Evolutionary conservation across 23 tunicate species (phyloP).

Genomic region (Trididemnum clinides): DNA sequence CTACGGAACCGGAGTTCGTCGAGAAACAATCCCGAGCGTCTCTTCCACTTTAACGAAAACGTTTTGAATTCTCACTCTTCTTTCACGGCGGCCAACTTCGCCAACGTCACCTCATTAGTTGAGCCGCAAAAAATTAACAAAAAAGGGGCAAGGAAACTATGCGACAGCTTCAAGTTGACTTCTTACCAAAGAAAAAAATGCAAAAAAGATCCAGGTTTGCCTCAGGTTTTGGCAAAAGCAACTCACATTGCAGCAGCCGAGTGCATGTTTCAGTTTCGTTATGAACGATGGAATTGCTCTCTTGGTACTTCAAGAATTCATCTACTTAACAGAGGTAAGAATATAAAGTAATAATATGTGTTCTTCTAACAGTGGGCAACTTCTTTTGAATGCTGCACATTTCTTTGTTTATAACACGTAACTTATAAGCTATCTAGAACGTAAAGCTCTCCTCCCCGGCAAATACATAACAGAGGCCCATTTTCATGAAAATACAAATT

Average conservation of each 20-base stretch:
- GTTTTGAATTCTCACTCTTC: constrained; percentile 6
- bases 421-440: too few relatives aligned
- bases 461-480: too few relatives aligned
- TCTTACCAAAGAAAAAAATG: constrained; percentile 68
- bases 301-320: constrained; percentile 73
- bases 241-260: constrained; percentile 81
- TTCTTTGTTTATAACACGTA: too few relatives aligned
- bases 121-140: constrained; percentile 60
- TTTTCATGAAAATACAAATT: too few relatives aligned
- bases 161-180: constrained; percentile 60
- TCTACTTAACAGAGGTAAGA: constrained; percentile 70
- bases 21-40: background rate
- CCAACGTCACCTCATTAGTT: constrained; percentile 25
- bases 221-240: constrained; percentile 81
- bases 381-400: too few relatives aligned
- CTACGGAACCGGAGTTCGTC: background rate
- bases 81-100: constrained; percentile 11
- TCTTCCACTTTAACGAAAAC: background rate
- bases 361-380: too few relatives aligned
- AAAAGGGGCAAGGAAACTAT: constrained; percentile 54
- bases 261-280: constrained; percentile 82
- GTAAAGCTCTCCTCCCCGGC: too few relatives aligned
- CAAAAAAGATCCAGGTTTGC: constrained; percentile 79
- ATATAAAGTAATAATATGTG: too few relatives aligned
- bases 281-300: constrained; percentile 87